phyloP scores from a whole-genome alignment of 2,113 vertebrate genomes.

The Gopherus evgoodei region DNA sequence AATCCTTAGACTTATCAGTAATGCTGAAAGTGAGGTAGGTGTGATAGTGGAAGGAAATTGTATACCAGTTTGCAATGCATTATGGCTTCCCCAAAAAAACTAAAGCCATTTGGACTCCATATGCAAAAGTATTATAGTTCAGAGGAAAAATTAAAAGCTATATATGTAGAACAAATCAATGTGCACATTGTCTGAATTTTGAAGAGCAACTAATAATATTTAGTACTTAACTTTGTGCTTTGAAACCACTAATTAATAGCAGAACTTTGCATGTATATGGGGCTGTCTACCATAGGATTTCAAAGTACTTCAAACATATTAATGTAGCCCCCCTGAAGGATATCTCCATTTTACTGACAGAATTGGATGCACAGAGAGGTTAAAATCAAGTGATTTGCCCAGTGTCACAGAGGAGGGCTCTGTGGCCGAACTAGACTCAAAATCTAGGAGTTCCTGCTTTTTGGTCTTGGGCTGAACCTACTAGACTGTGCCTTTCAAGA shows the following conservation, averaged over 20 bases:
- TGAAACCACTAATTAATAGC: neutral
- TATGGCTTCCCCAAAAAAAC: neutral
- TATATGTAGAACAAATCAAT: neutral
- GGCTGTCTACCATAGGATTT: neutral
- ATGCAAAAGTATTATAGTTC: neutral
- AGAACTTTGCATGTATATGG: neutral
- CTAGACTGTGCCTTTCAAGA: rapidly evolving
- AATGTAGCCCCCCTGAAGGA: neutral
- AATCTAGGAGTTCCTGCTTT: neutral
- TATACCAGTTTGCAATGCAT: neutral
- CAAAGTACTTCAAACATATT: neutral
- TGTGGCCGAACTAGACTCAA: neutral
- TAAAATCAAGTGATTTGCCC: neutral
- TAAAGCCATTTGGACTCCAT: neutral
- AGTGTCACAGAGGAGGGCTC: rapidly evolving
- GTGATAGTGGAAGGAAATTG: neutral
- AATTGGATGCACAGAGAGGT: neutral
- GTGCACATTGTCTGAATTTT: neutral
- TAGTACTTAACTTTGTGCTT: neutral
- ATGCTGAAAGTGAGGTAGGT: neutral
- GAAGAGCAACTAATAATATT: neutral
- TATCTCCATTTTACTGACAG: neutral
- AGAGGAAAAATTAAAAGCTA: neutral
- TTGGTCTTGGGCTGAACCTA: neutral
- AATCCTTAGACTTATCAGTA: neutral